Conservation (phyloP, 2,797 vertebrate genomes). For the Coendou prehensilis region DNA sequence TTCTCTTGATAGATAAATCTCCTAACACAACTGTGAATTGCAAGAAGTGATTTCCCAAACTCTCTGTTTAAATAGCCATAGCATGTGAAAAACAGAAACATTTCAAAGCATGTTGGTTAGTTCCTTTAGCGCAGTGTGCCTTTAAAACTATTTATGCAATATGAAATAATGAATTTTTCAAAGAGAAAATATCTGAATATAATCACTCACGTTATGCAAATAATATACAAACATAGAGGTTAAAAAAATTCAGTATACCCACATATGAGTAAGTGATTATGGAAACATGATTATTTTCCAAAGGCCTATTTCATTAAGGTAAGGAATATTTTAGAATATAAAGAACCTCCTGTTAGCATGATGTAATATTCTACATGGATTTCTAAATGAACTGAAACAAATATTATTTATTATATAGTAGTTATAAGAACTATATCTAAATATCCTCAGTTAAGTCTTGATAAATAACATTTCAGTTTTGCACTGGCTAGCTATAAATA, state of each 20-base stretch:
- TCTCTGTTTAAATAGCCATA: background rate
- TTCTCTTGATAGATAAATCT: background rate
- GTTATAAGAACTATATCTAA: background rate
- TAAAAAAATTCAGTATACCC: background rate
- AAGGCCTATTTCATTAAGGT: background rate
- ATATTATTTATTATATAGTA: background rate
- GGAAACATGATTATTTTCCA: background rate
- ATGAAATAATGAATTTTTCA: background rate
- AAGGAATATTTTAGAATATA: background rate
- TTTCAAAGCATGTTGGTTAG: background rate
- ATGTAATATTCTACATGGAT: background rate
- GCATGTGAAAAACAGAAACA: background rate
- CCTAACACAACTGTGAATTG: background rate
- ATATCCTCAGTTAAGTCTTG: background rate
- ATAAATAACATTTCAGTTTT: background rate
- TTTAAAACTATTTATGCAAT: background rate
- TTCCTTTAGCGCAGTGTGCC: background rate
- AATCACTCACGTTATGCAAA: background rate
- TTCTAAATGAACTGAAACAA: constrained; percentile 5
- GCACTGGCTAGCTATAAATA: background rate
- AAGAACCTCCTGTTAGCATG: background rate
- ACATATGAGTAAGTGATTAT: background rate
- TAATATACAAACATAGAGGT: background rate
- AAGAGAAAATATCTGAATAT: background rate
- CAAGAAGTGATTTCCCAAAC: background rate